Evolutionary conservation across 2,888 invertebrate species (phyloP), one percentile per base, ranked within the genome.

Genomic region (Dasysyrphus tricinctus): DNA sequence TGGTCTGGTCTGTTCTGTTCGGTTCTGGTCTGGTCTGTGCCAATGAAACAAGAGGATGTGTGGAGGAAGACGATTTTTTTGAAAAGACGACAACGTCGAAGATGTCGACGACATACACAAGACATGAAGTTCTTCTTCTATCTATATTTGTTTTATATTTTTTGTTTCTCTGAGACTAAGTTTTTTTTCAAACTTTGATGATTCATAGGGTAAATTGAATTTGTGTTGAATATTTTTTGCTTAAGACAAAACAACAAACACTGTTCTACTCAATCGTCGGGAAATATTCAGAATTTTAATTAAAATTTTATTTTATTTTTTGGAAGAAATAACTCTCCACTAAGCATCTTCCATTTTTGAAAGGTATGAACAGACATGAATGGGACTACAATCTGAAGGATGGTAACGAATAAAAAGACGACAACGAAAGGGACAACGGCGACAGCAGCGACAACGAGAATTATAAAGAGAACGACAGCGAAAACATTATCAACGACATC

Each of bases 61-160:
- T 73, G 73, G 87, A 87, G 76, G 87, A 67, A 49, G 67, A 79
- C 61, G 77, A 75, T 65, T 70, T 78, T n/a, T 73, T 51, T 67
- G 56, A 75, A 56, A 75, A 79, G 80, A 84, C 76, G 76, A 84
- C 80, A 80, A 70, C 85, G 70, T 74, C 78, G 69, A 79, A 74
- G 74, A 79, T 80, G 69, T 81, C 86, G 81, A 65, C 78, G 81
- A 81, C 74, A 77, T 73, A 72, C 76, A 54, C 61, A 77, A 81
- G 85, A 81, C 85, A 81, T 78, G 78, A 39, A 69, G 77, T 84
- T 80, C 63, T 79, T 70, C 69, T 65, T 39, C 70, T 54, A 65
- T 57, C 37, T 44, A n/a, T 19, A 19, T 65, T 39, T 42, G 24
- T 37, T 32, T 49, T 67, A 9, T 29, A 11, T 34, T 34, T 49